Evolutionary conservation across 2,888 invertebrate species (phyloP).

Genomic region (Craniophora ligustri): DNA sequence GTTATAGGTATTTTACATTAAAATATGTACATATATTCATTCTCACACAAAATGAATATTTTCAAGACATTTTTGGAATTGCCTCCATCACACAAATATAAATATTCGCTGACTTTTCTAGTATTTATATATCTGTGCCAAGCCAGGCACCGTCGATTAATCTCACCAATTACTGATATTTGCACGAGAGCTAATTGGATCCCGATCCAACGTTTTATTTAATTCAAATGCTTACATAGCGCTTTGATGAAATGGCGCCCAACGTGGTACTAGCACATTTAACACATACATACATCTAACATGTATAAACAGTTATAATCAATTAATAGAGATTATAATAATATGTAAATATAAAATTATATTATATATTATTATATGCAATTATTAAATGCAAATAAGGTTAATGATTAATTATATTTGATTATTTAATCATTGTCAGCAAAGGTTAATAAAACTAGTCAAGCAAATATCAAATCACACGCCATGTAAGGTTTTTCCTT

Average conservation of each 20-base stretch:
- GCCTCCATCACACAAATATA: background rate
- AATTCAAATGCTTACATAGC: constrained; percentile 42
- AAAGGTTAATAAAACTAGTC: too few species aligned
- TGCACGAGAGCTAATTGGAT: constrained; percentile 78
- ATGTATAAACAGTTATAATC: background rate
- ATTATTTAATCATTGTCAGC: too few species aligned
- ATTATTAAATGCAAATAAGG: too few species aligned
- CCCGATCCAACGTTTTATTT: constrained; percentile 60
- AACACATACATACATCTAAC: constrained; percentile 11
- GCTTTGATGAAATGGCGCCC: constrained; percentile 48
- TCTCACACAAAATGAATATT: too few species aligned
- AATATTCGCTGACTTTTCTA: constrained; percentile 10
- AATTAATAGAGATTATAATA: constrained; percentile 5
- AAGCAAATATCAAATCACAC: too few species aligned
- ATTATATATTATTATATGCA: too few species aligned
- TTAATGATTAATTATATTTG: too few species aligned
- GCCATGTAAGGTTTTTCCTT: too few species aligned
- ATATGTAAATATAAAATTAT: background rate
- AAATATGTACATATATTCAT: too few species aligned
- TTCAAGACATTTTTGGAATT: background rate
- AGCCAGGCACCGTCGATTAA: constrained; percentile 65
- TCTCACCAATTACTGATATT: constrained; percentile 78
- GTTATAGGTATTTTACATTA: too few species aligned
- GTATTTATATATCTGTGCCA: constrained; percentile 17
- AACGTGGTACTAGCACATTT: constrained; percentile 20